These are phyloP conservation scores for Lepidotrigona ventralis DNA, from an alignment of 1,140 invertebrate genomes.

Conservation along the genomic window DNA sequence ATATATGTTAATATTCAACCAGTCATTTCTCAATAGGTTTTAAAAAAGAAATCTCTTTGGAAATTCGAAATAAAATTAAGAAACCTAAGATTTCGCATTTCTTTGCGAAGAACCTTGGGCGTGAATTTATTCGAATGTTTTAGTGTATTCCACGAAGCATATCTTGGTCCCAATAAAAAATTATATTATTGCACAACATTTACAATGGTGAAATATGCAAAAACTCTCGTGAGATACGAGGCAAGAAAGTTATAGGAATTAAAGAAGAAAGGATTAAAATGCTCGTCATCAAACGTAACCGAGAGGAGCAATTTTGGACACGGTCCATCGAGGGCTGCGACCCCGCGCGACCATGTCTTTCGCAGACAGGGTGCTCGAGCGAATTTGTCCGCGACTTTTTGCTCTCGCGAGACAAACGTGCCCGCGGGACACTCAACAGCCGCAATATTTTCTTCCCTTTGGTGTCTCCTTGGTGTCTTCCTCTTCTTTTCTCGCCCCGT, in stretches of 20 bases:
- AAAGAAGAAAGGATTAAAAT: not conserved
- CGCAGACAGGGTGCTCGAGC: not conserved
- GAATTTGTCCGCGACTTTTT: constrained; percentile 34
- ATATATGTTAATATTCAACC: too few relatives aligned
- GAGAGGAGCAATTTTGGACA: not conserved
- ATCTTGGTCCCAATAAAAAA: too few relatives aligned
- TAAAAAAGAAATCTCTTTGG: too few relatives aligned
- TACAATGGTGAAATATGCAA: too few relatives aligned
- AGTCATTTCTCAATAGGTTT: too few relatives aligned
- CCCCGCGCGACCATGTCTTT: too few relatives aligned
- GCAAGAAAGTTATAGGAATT: not conserved
- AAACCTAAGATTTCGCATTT: too few relatives aligned
- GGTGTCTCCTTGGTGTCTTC: not conserved
- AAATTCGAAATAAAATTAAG: too few relatives aligned
- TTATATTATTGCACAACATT: too few relatives aligned
- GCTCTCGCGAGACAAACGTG: constrained; percentile 21
- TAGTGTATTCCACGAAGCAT: too few relatives aligned
- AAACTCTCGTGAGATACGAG: not conserved
- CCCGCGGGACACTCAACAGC: constrained; percentile 24
- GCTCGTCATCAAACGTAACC: not conserved
- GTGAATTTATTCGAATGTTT: too few relatives aligned
- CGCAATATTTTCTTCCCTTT: constrained; percentile 40
- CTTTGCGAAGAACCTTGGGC: too few relatives aligned
- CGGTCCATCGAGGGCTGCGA: not conserved
- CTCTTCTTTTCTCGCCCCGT: constrained; percentile 1